Percentiles rank a stretch among this genome's conserved stretches.
Conservation (phyloP, 2,888 invertebrate genomes). For the Synanthedon tipuliformis region DNA sequence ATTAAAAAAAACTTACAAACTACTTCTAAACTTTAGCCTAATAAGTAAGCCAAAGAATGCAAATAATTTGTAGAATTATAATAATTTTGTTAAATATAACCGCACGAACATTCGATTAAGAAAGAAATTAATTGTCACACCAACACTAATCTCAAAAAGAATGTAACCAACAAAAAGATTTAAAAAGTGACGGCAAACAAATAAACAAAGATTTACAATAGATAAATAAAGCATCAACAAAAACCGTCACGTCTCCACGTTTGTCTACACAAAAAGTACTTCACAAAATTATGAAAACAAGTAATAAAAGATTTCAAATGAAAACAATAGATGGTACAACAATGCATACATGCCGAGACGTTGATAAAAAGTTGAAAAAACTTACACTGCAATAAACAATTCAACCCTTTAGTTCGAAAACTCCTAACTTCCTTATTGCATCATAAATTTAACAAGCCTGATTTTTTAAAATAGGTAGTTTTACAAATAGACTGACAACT, state of each 20-base stretch:
- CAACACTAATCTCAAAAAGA: no score
- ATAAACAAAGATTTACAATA: background rate
- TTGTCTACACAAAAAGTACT: conserved; percentile 33
- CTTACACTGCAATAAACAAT: conserved; percentile 13
- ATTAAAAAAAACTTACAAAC: no score
- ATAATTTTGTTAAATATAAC: no score
- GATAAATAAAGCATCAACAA: background rate
- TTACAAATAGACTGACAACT: background rate
- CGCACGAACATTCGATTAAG: no score
- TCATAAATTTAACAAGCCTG: conserved; percentile 54
- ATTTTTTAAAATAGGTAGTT: conserved; percentile 19
- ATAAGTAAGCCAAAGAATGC: no score
- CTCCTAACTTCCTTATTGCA: conserved; percentile 63
- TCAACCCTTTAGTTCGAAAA: conserved; percentile 68
- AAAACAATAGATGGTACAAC: background rate
- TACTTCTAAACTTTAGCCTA: no score
- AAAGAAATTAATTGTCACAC: no score
- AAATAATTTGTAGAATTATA: no score
- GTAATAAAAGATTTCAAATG: conserved; percentile 31
- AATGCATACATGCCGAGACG: background rate
- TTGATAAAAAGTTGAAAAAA: background rate
- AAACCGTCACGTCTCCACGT: background rate
- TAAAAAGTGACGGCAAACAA: background rate
- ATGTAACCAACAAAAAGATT: no score
- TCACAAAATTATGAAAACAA: conserved; percentile 52